These are phyloP conservation scores for Melanotus villosus DNA, from an alignment of 2,888 invertebrate genomes.

Conservation along the genomic window DNA sequence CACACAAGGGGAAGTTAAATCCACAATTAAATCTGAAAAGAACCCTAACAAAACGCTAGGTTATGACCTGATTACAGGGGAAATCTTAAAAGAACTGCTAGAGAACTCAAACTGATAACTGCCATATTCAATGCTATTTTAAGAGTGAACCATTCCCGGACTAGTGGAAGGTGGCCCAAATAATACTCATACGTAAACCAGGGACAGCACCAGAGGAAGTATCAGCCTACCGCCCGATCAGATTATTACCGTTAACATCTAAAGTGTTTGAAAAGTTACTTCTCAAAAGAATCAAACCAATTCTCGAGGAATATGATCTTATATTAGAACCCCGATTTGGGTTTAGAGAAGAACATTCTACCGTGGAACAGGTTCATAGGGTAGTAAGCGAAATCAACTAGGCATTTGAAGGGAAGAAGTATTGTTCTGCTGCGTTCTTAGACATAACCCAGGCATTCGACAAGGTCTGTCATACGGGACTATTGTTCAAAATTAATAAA, in stretches of 20 bases:
- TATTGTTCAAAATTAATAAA: no score
- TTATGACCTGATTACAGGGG: constrained; percentile 1
- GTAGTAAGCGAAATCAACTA: background rate
- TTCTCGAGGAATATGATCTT: background rate
- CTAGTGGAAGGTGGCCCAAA: background rate
- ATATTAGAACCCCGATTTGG: background rate
- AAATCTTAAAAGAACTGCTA: constrained; percentile 11
- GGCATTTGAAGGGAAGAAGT: background rate
- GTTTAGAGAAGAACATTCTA: background rate
- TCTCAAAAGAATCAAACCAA: background rate
- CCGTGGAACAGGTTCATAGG: background rate
- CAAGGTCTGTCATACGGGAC: no score
- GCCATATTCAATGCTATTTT: constrained; percentile 17
- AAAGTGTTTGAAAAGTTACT: background rate
- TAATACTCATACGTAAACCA: constrained; percentile 1
- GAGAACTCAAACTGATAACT: constrained; percentile 9
- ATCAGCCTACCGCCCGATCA: background rate
- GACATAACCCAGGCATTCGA: background rate
- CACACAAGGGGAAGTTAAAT: background rate
- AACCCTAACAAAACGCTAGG: background rate
- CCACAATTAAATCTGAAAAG: background rate
- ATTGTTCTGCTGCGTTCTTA: background rate
- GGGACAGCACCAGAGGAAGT: background rate
- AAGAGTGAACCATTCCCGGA: background rate
- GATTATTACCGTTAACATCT: background rate